Evolutionary conservation across 2,888 invertebrate species (phyloP).

Genomic region (Epinotia demarniana): DNA sequence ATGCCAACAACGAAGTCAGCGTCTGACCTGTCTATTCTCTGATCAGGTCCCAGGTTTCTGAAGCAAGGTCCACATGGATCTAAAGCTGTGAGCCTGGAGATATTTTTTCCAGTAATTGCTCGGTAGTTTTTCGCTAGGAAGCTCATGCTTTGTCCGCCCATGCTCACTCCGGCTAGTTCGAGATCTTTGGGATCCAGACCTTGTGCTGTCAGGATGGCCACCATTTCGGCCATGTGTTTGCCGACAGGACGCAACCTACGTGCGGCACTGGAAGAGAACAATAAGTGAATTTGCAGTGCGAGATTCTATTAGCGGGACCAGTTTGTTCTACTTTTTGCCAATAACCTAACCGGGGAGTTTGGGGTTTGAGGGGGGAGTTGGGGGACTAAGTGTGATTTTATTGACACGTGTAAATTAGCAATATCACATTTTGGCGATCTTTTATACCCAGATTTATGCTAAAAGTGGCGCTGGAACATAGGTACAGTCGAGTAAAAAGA

Average conservation of each 20-base stretch:
- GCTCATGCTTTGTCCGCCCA: constrained; percentile 70
- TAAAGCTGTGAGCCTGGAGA: constrained; percentile 63
- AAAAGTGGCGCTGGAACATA: too few relatives aligned
- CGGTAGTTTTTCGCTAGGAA: constrained; percentile 68
- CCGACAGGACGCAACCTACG: constrained; percentile 63
- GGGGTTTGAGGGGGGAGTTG: too few relatives aligned
- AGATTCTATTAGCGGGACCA: too few relatives aligned
- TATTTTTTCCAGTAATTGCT: constrained; percentile 60
- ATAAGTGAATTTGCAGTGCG: background rate
- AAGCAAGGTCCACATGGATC: constrained; percentile 75
- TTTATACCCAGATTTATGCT: too few relatives aligned
- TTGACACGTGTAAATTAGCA: too few relatives aligned
- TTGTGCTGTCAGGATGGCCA: constrained; percentile 57
- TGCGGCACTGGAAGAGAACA: constrained; percentile 62
- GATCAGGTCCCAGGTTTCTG: constrained; percentile 63
- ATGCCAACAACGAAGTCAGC: constrained; percentile 71
- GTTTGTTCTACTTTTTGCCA: too few relatives aligned
- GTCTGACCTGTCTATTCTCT: constrained; percentile 65
- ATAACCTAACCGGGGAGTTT: too few relatives aligned
- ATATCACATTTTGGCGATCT: too few relatives aligned
- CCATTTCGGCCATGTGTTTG: constrained; percentile 65
- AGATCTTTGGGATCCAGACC: constrained; percentile 67
- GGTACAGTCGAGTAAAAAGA: too few relatives aligned
- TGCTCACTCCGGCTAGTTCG: constrained; percentile 67
- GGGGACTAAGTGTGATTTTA: too few relatives aligned